Base-by-base conservation (phyloP, 2,113 vertebrate genomes). In the Dendropsophus ebraccatus region DNA sequence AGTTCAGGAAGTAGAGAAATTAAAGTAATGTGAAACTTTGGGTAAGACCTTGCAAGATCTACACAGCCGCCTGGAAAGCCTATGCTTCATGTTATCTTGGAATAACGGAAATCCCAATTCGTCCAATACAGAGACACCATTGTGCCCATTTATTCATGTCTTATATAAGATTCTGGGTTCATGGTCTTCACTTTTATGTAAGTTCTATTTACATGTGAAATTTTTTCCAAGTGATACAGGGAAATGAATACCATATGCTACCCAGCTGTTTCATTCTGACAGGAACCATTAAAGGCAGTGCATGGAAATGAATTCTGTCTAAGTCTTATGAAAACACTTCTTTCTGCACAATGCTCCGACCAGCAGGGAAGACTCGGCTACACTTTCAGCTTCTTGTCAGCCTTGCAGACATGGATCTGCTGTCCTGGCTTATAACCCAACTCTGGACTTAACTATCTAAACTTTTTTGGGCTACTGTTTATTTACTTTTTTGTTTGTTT, bases 231-330 rank as follows among this genome's bases (percentile, higher is more conserved):
- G 92, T 92, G 93, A 95, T 95, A 94, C 89, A 94, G 92, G 91
- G 91, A 94, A 95, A 95, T 94, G 94, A 93, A 95, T 94, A 93
- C 94, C 95, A 95, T 92, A 95, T 95, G 94, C 92, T 94, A 91
- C 88, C 91, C 94, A 96, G 95, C 95, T 96, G 94, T 92, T 95
- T 91, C 89, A 85, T 88, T 93, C 92, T 94, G 92, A 94, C 93
- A 93, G 92, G 90, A 92, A 91, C 92, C 92, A 92, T 94, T 94
- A 94, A 93, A 93, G 91, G 87, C 37, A 81, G 90, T 91, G 89
- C 90, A 92, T 93, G 92, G 90, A 95, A 95, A 94, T 92, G 85
- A 93, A 93, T 94, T 94, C 91, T 95, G 92, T 93, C 93, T 93
- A 90, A 90, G 90, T 91, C 92, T 92, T 93, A 92, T 82, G 88